These are phyloP conservation scores for Rhynchonycteris naso DNA, from an alignment of 2,797 vertebrate genomes.

Conservation along the genomic window DNA sequence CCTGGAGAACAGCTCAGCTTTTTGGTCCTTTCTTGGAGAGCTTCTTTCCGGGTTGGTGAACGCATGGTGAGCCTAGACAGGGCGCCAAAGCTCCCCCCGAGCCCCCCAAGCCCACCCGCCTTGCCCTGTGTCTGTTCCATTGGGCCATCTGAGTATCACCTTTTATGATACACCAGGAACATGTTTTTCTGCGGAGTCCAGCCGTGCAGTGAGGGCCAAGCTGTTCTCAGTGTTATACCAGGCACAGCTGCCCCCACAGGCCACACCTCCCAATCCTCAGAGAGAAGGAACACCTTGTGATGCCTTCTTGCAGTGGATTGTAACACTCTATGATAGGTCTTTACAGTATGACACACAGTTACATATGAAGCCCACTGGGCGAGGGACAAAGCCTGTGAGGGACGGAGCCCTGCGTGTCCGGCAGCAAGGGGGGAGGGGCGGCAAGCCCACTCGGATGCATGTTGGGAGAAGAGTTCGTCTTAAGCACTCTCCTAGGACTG, in stretches of 20 bases:
- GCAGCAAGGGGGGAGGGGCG: no score
- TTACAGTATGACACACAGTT: neutral
- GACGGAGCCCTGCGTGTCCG: neutral
- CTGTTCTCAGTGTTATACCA: fast-evolving
- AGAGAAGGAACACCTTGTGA: fast-evolving
- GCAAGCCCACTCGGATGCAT: neutral
- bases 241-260: neutral
- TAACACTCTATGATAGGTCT: no score
- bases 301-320: fast-evolving
- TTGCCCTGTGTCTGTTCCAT: neutral
- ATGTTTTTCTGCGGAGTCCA: no score
- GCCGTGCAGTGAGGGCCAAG: fast-evolving
- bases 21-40: neutral
- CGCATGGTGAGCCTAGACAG: neutral
- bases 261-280: fast-evolving
- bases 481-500: neutral
- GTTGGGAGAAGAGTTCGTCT: no score
- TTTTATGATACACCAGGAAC: no score
- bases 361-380: neutral
- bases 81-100: neutral
- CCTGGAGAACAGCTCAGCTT: no score
- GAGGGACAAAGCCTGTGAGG: no score
- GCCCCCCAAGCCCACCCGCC: no score
- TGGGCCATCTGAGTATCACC: no score
- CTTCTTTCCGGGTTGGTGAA: no score